Percentiles rank a stretch among this genome's conserved stretches.
Conservation (phyloP, 2,113 vertebrate species). For the Chauna torquata region DNA sequence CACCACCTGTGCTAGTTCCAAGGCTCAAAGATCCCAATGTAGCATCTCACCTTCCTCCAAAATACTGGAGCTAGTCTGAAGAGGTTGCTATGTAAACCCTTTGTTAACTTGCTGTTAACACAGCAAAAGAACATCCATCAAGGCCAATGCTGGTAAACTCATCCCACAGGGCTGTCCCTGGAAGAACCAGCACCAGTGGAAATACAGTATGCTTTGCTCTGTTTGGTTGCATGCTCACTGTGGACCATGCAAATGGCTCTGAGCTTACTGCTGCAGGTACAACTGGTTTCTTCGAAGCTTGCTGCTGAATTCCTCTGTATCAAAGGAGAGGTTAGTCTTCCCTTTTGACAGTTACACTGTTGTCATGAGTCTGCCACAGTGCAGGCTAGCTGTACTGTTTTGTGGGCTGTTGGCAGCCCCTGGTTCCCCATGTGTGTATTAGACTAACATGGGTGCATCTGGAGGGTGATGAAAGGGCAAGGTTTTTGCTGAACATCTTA, state of each 20-base stretch:
- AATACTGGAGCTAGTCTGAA: background rate
- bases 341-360: background rate
- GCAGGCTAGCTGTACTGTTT: background rate
- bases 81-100: background rate
- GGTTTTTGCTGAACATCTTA: background rate
- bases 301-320: background rate
- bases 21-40: fast-evolving
- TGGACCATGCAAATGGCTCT: fast-evolving
- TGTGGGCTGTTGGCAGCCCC: background rate
- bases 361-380: background rate
- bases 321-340: background rate
- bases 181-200: background rate
- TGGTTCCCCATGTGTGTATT: background rate
- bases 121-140: background rate
- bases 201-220: background rate
- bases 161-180: background rate
- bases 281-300: background rate
- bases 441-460: background rate
- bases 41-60: background rate
- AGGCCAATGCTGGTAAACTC: fast-evolving
- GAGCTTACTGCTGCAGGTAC: background rate
- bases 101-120: background rate
- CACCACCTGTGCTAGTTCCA: background rate
- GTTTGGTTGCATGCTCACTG: background rate
- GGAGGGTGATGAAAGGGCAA: background rate